These are phyloP conservation scores for Synaphobranchus kaupii DNA, from an alignment of 2,797 vertebrate genomes.

Conservation along the genomic window DNA sequence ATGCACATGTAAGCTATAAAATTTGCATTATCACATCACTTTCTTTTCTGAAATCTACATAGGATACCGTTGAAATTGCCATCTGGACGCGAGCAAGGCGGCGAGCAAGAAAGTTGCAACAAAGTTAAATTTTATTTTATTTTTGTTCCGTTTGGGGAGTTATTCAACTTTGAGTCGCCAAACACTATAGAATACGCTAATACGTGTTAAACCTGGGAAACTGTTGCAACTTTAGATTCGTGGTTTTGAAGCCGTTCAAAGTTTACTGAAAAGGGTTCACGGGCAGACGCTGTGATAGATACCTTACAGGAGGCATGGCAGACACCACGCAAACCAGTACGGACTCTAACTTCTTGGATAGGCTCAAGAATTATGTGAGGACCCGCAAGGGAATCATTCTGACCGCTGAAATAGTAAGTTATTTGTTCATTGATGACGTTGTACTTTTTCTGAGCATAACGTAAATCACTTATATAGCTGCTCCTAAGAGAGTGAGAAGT, in stretches of 20 bases:
- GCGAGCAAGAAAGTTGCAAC: no score
- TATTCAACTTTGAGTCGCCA: background rate
- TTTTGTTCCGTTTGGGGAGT: background rate
- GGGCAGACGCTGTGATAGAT: background rate
- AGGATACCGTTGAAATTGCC: background rate
- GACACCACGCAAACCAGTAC: background rate
- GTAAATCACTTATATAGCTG: background rate
- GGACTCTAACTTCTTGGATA: background rate
- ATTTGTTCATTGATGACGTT: background rate
- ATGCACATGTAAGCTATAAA: no score
- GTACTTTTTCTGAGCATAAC: background rate
- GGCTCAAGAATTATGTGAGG: background rate
- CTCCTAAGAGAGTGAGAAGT: background rate
- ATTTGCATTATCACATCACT: no score
- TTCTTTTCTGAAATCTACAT: background rate
- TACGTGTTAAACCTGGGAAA: background rate
- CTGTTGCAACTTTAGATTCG: background rate
- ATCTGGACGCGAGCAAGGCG: background rate
- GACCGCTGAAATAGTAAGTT: constrained; percentile 18
- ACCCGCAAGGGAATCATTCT: constrained; percentile 18
- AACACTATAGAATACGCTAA: background rate
- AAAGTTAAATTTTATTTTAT: background rate
- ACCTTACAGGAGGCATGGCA: background rate
- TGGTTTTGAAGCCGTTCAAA: background rate
- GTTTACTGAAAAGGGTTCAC: background rate